A percentile compares a stretch with the other conserved stretches of the same genome.
phyloP scores from a whole-genome alignment of 2,797 vertebrate species.

The Acanthiza pusilla region DNA sequence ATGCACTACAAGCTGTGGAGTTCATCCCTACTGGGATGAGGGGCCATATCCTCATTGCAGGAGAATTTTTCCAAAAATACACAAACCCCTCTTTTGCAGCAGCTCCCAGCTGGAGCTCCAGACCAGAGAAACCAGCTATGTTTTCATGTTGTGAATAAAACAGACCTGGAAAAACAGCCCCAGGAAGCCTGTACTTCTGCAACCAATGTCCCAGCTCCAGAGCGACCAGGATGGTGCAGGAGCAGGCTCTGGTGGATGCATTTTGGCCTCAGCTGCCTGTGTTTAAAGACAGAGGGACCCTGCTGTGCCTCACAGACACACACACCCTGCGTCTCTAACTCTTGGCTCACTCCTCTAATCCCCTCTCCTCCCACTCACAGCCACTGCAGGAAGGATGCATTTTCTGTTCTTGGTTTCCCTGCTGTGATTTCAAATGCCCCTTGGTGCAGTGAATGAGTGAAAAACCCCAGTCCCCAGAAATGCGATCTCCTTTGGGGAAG shows the following conservation, averaged over 20 bases:
- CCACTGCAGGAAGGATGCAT: neutral
- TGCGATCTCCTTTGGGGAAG: neutral
- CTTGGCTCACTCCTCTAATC: neutral
- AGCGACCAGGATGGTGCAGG: neutral
- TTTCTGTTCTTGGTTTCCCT: neutral
- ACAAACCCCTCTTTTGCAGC: neutral
- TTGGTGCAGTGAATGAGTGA: neutral
- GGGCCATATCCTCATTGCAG: neutral
- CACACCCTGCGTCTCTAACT: accelerated
- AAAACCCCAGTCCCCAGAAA: neutral
- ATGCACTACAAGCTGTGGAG: neutral
- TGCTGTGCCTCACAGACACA: neutral
- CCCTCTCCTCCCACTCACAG: neutral
- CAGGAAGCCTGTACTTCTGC: neutral
- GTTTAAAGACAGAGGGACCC: neutral
- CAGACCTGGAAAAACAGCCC: neutral
- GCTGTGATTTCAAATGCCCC: neutral
- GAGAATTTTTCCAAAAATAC: neutral
- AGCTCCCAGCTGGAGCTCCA: neutral
- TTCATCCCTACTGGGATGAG: neutral
- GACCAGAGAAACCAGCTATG: neutral
- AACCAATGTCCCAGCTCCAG: neutral
- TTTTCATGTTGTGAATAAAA: neutral
- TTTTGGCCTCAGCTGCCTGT: neutral
- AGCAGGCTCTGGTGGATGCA: neutral